These are phyloP conservation scores for Plebejus melissa DNA, from an alignment of 2,888 invertebrate species.

Conservation along the genomic window DNA sequence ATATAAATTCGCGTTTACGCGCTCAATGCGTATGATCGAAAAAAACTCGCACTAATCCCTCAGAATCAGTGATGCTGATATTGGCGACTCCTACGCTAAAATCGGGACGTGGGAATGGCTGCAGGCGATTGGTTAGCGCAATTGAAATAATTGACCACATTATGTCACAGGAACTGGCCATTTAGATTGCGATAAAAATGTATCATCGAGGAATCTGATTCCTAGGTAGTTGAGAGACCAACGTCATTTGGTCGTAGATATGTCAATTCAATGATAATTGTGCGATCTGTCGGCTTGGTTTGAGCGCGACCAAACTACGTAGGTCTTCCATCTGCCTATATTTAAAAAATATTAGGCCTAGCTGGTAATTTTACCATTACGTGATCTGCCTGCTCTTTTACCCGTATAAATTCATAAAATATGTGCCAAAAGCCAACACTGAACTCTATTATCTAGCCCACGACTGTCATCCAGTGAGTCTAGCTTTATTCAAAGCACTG, in stretches of 20 bases:
- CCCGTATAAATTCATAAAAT: not conserved
- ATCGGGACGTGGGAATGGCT: constrained; percentile 28
- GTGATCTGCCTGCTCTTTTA: not conserved
- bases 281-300: no score
- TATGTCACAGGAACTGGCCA: constrained; percentile 26
- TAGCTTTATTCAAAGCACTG: constrained; percentile 3
- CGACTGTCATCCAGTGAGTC: not conserved
- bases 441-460: not conserved
- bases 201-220: no score
- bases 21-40: no score
- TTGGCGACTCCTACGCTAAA: constrained; percentile 23
- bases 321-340: no score
- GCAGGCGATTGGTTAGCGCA: constrained; percentile 23
- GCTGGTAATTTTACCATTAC: not conserved
- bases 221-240: no score
- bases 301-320: no score
- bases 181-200: constrained; percentile 9
- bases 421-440: not conserved
- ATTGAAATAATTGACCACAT: constrained; percentile 29
- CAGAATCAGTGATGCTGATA: not conserved
- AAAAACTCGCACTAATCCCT: not conserved
- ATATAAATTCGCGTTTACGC: no score
- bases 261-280: no score
- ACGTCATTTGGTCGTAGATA: no score
- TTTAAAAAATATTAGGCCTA: no score